Evolutionary conservation across 1,140 invertebrate genomes (phyloP).

Genomic region (Zaprionus vittiger): DNA sequence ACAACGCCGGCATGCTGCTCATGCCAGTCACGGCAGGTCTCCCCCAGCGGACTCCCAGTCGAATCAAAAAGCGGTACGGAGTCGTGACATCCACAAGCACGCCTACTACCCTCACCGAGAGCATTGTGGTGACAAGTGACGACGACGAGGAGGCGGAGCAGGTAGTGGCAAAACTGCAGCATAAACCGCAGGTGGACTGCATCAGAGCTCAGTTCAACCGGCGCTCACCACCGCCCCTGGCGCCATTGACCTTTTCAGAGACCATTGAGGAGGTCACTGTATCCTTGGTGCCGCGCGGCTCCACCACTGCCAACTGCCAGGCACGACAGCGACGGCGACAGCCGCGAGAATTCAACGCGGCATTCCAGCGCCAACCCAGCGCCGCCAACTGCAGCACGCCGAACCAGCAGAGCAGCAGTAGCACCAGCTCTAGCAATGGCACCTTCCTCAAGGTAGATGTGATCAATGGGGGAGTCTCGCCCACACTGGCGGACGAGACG

Average conservation of each 20-base stretch:
- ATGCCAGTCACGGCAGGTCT: slow-evolving; percentile 4
- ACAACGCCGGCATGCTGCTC: slow-evolving; percentile 33
- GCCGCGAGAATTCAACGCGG: not conserved
- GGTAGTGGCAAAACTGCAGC: not conserved
- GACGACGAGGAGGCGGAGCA: slow-evolving; percentile 49
- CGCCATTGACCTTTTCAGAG: slow-evolving; percentile 58
- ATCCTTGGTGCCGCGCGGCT: slow-evolving; percentile 72
- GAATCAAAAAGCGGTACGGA: slow-evolving; percentile 17
- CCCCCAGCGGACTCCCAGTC: not conserved
- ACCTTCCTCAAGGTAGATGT: slow-evolving; percentile 53
- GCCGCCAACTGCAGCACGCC: slow-evolving; percentile 22
- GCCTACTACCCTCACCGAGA: slow-evolving; percentile 36
- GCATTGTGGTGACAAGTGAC: slow-evolving; percentile 77
- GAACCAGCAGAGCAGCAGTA: not conserved
- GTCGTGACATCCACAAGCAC: slow-evolving; percentile 22
- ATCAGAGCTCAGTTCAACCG: not conserved
- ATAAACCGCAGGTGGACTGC: not conserved
- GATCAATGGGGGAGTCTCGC: slow-evolving; percentile 43
- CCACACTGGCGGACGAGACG: slow-evolving; percentile 73
- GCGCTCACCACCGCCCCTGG: slow-evolving; percentile 63
- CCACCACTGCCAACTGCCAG: slow-evolving; percentile 68
- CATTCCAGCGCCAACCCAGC: slow-evolving; percentile 10
- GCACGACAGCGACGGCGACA: slow-evolving; percentile 37
- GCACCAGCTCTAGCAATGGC: not conserved
- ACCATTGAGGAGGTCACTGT: slow-evolving; percentile 76